A percentile compares a stretch with the other conserved stretches of the same genome.
phyloP scores from a whole-genome alignment of 2,888 invertebrate genomes.

The Bombyx huttoni region DNA sequence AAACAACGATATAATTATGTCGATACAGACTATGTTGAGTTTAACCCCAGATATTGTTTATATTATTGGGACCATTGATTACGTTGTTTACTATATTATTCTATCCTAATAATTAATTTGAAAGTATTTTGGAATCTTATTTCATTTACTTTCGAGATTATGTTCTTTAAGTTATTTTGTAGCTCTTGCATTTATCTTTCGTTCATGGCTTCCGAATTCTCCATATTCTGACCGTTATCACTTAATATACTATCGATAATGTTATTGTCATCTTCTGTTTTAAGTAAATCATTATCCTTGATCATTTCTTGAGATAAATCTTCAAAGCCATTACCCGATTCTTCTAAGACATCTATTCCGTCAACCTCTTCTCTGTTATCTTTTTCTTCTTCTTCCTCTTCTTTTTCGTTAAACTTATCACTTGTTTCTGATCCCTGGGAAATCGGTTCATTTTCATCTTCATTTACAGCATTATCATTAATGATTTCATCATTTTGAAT shows the following conservation, averaged over 20 bases:
- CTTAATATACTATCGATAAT: constrained; percentile 26
- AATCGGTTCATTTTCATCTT: background rate
- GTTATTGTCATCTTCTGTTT: constrained; percentile 17
- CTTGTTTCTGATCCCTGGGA: background rate
- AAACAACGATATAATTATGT: no score
- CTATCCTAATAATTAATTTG: no score
- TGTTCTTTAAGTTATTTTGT: no score
- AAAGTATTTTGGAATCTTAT: no score
- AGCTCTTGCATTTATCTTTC: constrained; percentile 15
- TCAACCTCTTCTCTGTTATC: background rate
- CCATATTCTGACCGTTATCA: constrained; percentile 17
- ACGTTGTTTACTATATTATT: no score
- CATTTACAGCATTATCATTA: background rate
- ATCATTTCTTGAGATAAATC: constrained; percentile 18
- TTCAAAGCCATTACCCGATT: constrained; percentile 5
- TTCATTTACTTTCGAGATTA: no score
- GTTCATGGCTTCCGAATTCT: constrained; percentile 18
- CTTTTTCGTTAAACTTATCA: background rate
- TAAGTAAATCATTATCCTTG: constrained; percentile 9
- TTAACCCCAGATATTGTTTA: no score
- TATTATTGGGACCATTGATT: no score
- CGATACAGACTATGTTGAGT: no score
- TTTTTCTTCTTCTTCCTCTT: background rate
- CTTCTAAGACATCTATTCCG: background rate
- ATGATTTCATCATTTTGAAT: constrained; percentile 9